These are phyloP conservation scores for Chiropotes sagulatus DNA, from an alignment of 2,797 vertebrate species.

Conservation along the genomic window DNA sequence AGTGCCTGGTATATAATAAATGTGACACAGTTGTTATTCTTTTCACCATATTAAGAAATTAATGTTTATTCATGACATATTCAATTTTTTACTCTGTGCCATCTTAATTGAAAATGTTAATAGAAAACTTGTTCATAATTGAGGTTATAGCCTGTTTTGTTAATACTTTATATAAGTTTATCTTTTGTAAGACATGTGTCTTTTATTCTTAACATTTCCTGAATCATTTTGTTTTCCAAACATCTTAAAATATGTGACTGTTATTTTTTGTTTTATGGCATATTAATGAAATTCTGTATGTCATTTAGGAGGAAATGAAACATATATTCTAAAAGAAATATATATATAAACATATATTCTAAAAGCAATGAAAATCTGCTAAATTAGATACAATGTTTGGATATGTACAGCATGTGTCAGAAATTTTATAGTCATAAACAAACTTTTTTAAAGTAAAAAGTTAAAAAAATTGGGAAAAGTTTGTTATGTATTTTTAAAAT, in stretches of 20 bases:
- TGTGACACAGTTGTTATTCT: not conserved
- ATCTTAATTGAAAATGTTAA: not conserved
- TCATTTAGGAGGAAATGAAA: constrained; percentile 24
- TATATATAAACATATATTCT: not conserved
- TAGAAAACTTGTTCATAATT: not conserved
- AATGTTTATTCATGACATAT: not conserved
- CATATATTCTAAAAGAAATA: not conserved
- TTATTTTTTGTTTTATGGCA: constrained; percentile 1
- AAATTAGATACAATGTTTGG: constrained; percentile 8
- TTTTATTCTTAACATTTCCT: not conserved
- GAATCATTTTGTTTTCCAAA: constrained; percentile 5
- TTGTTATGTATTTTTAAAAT: not conserved
- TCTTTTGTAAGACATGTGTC: not conserved
- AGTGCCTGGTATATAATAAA: not conserved
- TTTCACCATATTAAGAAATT: not conserved
- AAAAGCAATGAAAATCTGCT: constrained; percentile 2
- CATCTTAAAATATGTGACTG: not conserved
- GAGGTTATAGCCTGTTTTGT: not conserved
- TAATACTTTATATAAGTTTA: not conserved
- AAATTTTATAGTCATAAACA: not conserved
- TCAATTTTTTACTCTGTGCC: not conserved
- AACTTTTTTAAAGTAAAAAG: not conserved
- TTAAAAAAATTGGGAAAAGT: not conserved
- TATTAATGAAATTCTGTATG: not conserved
- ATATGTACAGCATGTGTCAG: not conserved